Evolutionary conservation across 2,797 vertebrate species (phyloP), one percentile per base, ranked within the genome.

Genomic region (Percopsis omiscomaycus): DNA sequence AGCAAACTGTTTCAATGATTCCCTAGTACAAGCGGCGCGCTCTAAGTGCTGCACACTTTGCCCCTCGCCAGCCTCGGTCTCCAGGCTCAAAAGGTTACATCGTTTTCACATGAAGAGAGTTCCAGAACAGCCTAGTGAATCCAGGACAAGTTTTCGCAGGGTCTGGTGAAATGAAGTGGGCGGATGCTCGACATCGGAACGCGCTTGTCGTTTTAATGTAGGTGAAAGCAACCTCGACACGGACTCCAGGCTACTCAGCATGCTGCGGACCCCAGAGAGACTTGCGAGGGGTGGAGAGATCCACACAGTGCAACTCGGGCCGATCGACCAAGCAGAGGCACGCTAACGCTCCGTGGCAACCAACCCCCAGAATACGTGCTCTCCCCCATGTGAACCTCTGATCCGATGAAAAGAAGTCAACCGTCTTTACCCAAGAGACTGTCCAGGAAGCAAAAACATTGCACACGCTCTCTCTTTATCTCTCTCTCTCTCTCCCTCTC

Each of bases 11-110:
- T 71, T 61, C 6, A 70, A 29, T 50, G 32, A 11, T 44, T 71
- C 30, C 16, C 10, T 45, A 66, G 53, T 28, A 55, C 42, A 55
- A 69, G 52, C 59, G 46, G 46, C 22, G 44, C 48, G 71, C 9
- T 15, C 46, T 57, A 71, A 63, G 51, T 55, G 60, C 62, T 60
- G 44, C 29, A 61, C 45, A 61, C 16, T 44, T 64, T 37, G 59
- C 61, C 62, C 49, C 63, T 59, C 22, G 55, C 67, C 59, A 16
- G 71, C 72, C 73, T 65, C 3, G 74, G 79, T 80, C 81, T 81
- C 80, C 63, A 74, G 59, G 59, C 69, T 63, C 79, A 75, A 84
- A 74, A 58, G 29, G 66, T 64, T 59, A 76, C 69, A 84, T 83
- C 22, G 72, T 61, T 64, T 79, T 77, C 66, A 75, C 32, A 8